Base-by-base conservation (phyloP, 1,140 invertebrate species). In the Sycophila sp. region DNA sequence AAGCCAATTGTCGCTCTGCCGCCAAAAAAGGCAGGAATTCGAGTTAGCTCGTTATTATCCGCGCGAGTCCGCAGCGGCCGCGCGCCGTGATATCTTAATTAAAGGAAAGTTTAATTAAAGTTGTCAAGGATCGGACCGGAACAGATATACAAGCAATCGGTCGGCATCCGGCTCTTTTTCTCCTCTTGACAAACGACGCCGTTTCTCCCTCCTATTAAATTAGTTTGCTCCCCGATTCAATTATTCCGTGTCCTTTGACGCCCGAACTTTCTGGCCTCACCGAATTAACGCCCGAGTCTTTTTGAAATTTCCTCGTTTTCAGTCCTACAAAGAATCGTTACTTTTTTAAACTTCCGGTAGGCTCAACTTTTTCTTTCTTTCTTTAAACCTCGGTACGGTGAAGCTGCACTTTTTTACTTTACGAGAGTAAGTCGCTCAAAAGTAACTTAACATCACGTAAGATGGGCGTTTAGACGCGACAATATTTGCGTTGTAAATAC, bases 401-500 rank as follows among this genome's bases (percentile, higher is more conserved):
- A n/a, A n/a, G n/a, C n/a, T n/a, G n/a, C n/a, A n/a, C n/a, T n/a
- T n/a, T n/a, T n/a, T n/a, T n/a, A n/a, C n/a, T n/a, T n/a, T n/a
- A n/a, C n/a, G n/a, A n/a, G n/a, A n/a, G n/a, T n/a, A n/a, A n/a
- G n/a, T 38, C 36, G n/a, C 13, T 60, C 19, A 32, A 45, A 15
- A 28, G 40, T 45, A 17, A 34, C 26, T 63, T 49, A 49, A 63
- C 17, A 49, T 24, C 5, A 36, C n/a, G 19, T 36, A 63, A 49
- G 42, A 49, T 17, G 5, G 30, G 30, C 11, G 58, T 13, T 17
- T 45, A 45, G 2, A 45, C 13, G 13, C 4, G 28, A 56, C 36
- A 58, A 58, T 67, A 67, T 56, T 67, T 67, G 28, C 26, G 51
- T 30, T 58, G 51, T 45, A 42, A 45, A 58, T 58, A 58, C 26